phyloP scores from a whole-genome alignment of 2,888 invertebrate genomes.

The Philonicus albiceps region DNA sequence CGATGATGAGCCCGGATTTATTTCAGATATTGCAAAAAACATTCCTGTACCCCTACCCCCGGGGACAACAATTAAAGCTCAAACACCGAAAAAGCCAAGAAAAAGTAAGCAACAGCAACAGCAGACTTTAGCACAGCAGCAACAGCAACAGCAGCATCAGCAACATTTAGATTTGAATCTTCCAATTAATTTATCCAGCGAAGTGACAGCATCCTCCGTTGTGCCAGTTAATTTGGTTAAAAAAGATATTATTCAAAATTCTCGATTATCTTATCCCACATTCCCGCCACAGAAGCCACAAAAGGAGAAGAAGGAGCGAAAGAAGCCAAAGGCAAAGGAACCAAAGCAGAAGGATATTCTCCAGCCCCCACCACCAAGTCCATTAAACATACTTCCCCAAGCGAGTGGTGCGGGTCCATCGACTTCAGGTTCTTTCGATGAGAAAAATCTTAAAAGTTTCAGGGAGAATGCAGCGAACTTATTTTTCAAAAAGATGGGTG shows the following conservation, averaged over 20 bases:
- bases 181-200: conserved; percentile 44
- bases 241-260: conserved; percentile 9
- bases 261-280: not conserved
- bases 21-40: not conserved
- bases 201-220: not conserved
- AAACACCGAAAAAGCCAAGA: conserved; percentile 10
- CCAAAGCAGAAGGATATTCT: not conserved
- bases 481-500: conserved; percentile 61
- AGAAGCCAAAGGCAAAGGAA: conserved; percentile 15
- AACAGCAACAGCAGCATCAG: conserved; percentile 14
- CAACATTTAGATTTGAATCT: conserved; percentile 31
- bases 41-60: not conserved
- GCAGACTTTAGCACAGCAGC: not conserved
- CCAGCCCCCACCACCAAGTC: not conserved
- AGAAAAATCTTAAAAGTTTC: conserved; percentile 47
- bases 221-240: conserved; percentile 17
- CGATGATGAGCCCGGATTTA: conserved; percentile 28
- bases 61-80: conserved; percentile 39
- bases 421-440: not conserved
- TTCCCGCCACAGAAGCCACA: not conserved
- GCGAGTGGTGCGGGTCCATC: not conserved
- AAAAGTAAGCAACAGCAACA: conserved; percentile 16
- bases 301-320: conserved; percentile 41
- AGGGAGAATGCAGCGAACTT: conserved; percentile 53
- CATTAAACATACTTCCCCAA: not conserved